phyloP scores from a whole-genome alignment of 2,888 invertebrate genomes.

The Cantharis flavilabris region DNA sequence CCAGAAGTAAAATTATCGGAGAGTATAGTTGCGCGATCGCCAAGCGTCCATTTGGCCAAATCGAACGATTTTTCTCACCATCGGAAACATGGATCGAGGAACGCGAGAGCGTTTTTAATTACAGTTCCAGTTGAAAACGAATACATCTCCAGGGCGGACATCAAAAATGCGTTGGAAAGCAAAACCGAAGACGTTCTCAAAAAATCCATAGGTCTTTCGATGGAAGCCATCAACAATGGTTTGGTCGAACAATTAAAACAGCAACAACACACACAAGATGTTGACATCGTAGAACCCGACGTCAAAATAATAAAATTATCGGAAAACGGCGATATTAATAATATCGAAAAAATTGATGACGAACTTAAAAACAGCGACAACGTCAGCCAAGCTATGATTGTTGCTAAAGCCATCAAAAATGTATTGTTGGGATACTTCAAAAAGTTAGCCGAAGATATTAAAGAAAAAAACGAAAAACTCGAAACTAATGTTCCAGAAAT shows the following conservation, averaged over 20 bases:
- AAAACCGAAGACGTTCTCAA: conserved; percentile 5
- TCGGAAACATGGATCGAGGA: conserved; percentile 12
- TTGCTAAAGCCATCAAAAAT: conserved; percentile 6
- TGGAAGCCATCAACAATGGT: background rate
- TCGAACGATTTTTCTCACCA: background rate
- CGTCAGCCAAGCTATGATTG: background rate
- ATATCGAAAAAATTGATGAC: background rate
- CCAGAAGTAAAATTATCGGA: conserved; percentile 15
- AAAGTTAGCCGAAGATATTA: conserved; percentile 32
- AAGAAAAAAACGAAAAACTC: conserved; percentile 38
- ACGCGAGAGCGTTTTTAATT: conserved; percentile 43
- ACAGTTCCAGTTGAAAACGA: conserved; percentile 43
- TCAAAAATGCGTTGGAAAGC: conserved; percentile 1
- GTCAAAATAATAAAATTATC: background rate
- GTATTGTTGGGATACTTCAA: conserved; percentile 13
- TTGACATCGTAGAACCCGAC: background rate
- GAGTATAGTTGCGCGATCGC: conserved; percentile 42
- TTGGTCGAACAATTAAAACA: background rate
- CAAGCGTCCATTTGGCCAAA: conserved; percentile 41
- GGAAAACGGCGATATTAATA: background rate
- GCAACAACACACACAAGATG: background rate
- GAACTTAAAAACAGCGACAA: conserved; percentile 4
- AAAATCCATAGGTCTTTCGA: background rate
- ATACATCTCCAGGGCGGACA: background rate
- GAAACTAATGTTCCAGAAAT: background rate